These are phyloP conservation scores for Cyclura pinguis DNA, from an alignment of 2,797 vertebrate species.

Conservation along the genomic window DNA sequence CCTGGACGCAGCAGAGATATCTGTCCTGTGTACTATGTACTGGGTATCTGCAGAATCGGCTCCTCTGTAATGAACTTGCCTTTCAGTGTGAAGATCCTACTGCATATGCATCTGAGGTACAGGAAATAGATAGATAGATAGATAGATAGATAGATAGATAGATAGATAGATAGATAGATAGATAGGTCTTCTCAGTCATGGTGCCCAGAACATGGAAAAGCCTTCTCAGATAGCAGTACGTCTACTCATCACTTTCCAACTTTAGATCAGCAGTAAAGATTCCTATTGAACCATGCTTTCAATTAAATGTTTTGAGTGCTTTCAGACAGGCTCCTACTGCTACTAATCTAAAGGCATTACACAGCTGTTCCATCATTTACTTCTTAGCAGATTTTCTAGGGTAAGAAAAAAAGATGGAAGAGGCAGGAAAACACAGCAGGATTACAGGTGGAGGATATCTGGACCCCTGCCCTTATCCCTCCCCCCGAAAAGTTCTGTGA, in stretches of 20 bases:
- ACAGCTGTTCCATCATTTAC: neutral
- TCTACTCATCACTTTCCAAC: neutral
- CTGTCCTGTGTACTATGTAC: neutral
- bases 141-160: no score
- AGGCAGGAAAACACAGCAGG: neutral
- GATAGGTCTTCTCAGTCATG: no score
- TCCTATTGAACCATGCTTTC: neutral
- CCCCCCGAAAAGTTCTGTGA: neutral
- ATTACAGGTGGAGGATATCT: neutral
- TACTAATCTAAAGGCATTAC: neutral
- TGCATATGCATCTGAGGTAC: neutral
- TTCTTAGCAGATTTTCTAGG: neutral
- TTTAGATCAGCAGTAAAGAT: neutral
- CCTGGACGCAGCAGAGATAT: neutral
- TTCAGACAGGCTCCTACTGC: neutral
- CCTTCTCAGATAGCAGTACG: neutral
- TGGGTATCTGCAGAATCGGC: neutral
- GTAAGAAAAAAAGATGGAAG: neutral
- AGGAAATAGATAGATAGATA: neutral
- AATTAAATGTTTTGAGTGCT: neutral
- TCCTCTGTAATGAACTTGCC: neutral
- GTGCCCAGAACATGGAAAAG: neutral
- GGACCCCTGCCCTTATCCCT: no score
- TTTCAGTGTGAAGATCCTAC: neutral
- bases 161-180: no score